phyloP scores from a whole-genome alignment of 2,888 invertebrate genomes.

The Ophioninae sp. region DNA sequence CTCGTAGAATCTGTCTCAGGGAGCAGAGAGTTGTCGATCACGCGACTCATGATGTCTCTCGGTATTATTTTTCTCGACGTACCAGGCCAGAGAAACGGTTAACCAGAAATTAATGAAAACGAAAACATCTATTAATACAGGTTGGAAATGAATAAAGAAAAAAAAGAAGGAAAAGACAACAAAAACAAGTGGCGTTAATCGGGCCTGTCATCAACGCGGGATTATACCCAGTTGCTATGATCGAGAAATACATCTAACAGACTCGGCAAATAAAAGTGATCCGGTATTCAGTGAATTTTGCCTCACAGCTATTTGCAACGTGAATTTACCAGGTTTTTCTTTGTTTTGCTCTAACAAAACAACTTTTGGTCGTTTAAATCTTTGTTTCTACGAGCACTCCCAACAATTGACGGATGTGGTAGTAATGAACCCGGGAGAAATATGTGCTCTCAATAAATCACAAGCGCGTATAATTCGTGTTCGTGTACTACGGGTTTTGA shows the following conservation, averaged over 20 bases:
- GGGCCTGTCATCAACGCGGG: constrained; percentile 27
- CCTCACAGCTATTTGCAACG: constrained; percentile 1
- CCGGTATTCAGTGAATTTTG: not conserved
- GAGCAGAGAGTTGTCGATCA: constrained; percentile 65
- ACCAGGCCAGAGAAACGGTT: constrained; percentile 76
- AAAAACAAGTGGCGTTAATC: constrained; percentile 27
- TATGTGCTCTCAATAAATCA: not conserved
- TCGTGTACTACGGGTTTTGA: constrained; percentile 12
- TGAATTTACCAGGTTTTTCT: not conserved
- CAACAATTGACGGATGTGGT: not conserved
- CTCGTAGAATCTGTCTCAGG: constrained; percentile 52
- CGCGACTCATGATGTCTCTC: constrained; percentile 67
- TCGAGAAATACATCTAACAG: not conserved
- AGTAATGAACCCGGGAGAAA: not conserved
- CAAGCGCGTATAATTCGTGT: not conserved
- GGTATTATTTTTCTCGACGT: constrained; percentile 65
- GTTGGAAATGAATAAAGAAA: constrained; percentile 68
- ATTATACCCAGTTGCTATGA: not conserved
- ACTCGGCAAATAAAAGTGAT: constrained; percentile 7
- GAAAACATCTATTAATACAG: constrained; percentile 79
- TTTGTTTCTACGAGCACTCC: not conserved
- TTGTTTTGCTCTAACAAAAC: not conserved
- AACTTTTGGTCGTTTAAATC: no score
- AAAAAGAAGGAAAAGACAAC: constrained; percentile 65
- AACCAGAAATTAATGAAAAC: constrained; percentile 81